Evolutionary conservation across 2,113 vertebrate species (phyloP).

Genomic region (Poeciliopsis occidentalis): DNA sequence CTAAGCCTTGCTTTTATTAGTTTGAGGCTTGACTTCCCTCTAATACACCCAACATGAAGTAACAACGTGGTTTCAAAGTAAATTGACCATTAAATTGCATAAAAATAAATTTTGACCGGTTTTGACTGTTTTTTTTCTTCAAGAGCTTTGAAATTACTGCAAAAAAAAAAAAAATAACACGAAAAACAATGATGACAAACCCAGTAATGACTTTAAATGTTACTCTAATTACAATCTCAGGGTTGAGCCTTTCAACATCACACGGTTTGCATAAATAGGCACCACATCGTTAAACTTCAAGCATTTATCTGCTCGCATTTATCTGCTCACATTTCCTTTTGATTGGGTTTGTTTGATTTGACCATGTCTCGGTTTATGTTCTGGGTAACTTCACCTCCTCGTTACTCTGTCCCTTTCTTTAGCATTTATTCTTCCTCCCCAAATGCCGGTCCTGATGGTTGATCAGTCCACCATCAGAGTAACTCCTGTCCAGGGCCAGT

Average conservation of each 20-base stretch:
- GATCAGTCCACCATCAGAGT: too few relatives aligned
- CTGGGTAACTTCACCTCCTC: background rate
- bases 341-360: background rate
- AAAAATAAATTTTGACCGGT: background rate
- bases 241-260: background rate
- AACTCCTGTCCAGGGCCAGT: too few relatives aligned
- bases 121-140: background rate
- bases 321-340: background rate
- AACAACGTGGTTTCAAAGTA: slow-evolving; percentile 26
- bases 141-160: background rate
- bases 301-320: background rate
- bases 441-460: background rate
- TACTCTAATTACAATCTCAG: background rate
- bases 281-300: background rate
- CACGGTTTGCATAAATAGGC: background rate
- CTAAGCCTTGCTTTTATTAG: slow-evolving; percentile 58
- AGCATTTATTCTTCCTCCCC: background rate
- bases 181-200: background rate
- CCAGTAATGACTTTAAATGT: background rate
- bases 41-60: slow-evolving; percentile 50
- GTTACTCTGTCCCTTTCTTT: background rate
- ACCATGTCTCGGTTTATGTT: background rate
- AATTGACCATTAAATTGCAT: background rate
- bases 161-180: background rate
- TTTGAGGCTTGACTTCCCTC: slow-evolving; percentile 24